Conservation (phyloP, 2,888 invertebrate genomes). For the Tachina lurida region DNA sequence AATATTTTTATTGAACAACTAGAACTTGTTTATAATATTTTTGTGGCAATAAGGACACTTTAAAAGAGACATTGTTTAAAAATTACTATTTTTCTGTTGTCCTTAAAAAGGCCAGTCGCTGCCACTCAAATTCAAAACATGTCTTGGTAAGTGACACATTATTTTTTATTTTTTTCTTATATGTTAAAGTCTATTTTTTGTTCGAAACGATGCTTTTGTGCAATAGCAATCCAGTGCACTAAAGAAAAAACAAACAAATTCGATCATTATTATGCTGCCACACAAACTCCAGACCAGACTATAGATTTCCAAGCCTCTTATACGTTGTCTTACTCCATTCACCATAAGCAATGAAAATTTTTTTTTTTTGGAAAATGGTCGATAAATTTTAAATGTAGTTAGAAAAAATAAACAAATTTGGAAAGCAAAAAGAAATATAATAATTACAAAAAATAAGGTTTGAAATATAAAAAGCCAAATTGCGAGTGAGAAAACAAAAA, state of each 20-base stretch:
- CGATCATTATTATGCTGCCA: slow-evolving; percentile 2
- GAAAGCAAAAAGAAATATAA: slow-evolving; percentile 34
- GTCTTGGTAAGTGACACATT: slow-evolving; percentile 67
- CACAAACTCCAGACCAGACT: slow-evolving; percentile 23
- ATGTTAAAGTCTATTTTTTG: background rate
- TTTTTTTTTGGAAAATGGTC: slow-evolving; percentile 12
- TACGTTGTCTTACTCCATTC: background rate
- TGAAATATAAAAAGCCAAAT: slow-evolving; percentile 45
- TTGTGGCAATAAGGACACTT: background rate
- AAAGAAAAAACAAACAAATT: background rate
- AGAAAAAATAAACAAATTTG: slow-evolving; percentile 12
- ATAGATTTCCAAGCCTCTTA: slow-evolving; percentile 12
- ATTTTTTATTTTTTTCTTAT: slow-evolving; percentile 55
- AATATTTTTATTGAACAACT: no score
- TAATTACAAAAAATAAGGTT: slow-evolving; percentile 63
- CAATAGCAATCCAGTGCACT: background rate
- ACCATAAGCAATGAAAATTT: slow-evolving; percentile 35
- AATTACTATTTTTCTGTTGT: background rate
- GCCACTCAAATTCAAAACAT: slow-evolving; percentile 67
- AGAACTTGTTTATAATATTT: background rate
- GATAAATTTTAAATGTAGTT: slow-evolving; percentile 26
- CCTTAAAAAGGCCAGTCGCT: slow-evolving; percentile 34
- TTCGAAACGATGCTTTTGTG: background rate
- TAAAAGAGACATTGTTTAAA: background rate
- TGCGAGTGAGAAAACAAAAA: slow-evolving; percentile 7